A percentile compares a stretch with the other conserved stretches of the same genome.
Conservation (phyloP, 2,888 invertebrate genomes). For the Ophion ellenae region DNA sequence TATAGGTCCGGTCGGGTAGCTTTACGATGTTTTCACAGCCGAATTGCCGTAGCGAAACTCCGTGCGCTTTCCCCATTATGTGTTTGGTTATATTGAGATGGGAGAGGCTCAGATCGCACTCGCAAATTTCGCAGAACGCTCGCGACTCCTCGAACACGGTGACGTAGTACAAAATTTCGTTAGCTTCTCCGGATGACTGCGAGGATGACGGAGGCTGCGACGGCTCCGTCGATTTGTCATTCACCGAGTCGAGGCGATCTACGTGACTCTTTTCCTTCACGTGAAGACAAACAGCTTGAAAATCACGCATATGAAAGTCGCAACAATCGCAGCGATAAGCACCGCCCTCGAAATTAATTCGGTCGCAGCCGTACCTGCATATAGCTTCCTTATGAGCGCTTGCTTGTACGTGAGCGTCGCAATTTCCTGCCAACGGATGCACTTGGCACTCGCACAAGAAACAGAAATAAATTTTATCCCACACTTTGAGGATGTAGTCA, state of each 20-base stretch:
- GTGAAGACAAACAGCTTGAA: background rate
- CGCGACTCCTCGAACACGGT: background rate
- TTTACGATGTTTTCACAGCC: conserved; percentile 28
- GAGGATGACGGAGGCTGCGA: background rate
- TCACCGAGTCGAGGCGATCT: background rate
- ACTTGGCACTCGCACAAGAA: background rate
- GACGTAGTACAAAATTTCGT: conserved; percentile 5
- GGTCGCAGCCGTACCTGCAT: background rate
- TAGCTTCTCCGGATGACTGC: no score
- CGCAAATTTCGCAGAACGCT: conserved; percentile 31
- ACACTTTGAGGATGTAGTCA: background rate
- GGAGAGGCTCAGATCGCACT: background rate
- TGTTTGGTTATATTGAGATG: background rate
- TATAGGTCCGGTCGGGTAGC: background rate
- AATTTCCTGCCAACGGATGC: background rate
- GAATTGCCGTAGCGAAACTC: background rate
- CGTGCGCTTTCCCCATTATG: conserved; percentile 22
- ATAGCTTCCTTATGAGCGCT: background rate
- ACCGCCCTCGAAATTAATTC: background rate
- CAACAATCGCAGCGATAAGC: background rate
- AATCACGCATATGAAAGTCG: background rate
- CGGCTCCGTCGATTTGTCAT: background rate
- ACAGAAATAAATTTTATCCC: background rate
- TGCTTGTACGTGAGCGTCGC: background rate
- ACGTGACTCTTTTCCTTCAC: background rate